Evolutionary conservation across 2,888 invertebrate species (phyloP).

Genomic region (Carterocephalus palaemon): DNA sequence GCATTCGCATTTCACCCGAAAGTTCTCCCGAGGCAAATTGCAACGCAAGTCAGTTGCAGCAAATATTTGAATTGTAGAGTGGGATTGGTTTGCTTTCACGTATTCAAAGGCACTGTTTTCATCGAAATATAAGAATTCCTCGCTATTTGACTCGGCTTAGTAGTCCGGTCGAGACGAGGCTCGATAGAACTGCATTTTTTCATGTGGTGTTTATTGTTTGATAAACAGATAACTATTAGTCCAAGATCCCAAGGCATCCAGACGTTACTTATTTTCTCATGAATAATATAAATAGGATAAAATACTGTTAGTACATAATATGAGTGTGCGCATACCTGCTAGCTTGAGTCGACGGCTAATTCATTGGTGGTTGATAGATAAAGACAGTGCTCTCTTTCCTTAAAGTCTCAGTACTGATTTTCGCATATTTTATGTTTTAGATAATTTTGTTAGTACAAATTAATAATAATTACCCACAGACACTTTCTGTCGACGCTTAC

Average conservation of each 20-base stretch:
- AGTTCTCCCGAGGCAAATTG: slow-evolving; percentile 57
- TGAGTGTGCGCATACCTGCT: too few species aligned
- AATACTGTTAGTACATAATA: too few species aligned
- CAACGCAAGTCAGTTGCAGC: slow-evolving; percentile 61
- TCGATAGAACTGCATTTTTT: slow-evolving; percentile 24
- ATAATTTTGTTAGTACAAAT: too few species aligned
- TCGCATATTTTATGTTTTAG: too few species aligned
- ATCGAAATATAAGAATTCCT: slow-evolving; percentile 62
- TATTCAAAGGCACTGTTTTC: slow-evolving; percentile 65
- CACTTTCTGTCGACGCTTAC: too few species aligned
- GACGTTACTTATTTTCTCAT: neutral
- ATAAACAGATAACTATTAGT: neutral
- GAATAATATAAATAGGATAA: too few species aligned
- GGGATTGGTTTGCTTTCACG: slow-evolving; percentile 71
- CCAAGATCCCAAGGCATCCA: neutral
- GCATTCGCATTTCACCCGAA: slow-evolving; percentile 37
- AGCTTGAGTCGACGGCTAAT: too few species aligned
- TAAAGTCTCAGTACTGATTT: too few species aligned
- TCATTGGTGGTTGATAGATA: too few species aligned
- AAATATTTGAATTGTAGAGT: slow-evolving; percentile 77
- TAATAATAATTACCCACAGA: too few species aligned
- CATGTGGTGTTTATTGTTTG: slow-evolving; percentile 19
- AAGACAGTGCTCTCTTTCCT: too few species aligned
- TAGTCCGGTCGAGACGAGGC: slow-evolving; percentile 29
- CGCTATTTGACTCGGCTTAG: slow-evolving; percentile 36